Evolutionary conservation across 2,888 invertebrate genomes (phyloP).

Genomic region (Nephrotoma guestfalica): DNA sequence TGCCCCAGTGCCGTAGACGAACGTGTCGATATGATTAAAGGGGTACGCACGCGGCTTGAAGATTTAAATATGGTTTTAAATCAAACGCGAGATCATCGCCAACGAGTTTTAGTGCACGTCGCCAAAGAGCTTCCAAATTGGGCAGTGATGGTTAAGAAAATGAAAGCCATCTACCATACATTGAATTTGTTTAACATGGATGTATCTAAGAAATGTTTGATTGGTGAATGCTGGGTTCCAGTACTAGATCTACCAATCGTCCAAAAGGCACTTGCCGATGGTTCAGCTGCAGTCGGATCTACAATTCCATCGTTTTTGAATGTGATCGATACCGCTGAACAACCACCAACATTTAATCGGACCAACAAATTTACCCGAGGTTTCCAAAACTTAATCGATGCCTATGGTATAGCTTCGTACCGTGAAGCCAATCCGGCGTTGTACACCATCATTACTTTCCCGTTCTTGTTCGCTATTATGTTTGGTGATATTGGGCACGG

Average conservation of each 20-base stretch:
- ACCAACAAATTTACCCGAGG: constrained; percentile 79
- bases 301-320: constrained; percentile 83
- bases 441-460: constrained; percentile 75
- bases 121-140: constrained; percentile 81
- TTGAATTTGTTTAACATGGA: constrained; percentile 79
- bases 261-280: constrained; percentile 62
- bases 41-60: constrained; percentile 77
- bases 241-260: constrained; percentile 56
- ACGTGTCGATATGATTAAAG: constrained; percentile 77
- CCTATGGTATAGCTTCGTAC: constrained; percentile 79
- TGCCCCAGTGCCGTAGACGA: constrained; percentile 79
- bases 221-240: constrained; percentile 77
- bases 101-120: constrained; percentile 71
- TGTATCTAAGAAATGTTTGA: constrained; percentile 73
- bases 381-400: constrained; percentile 78
- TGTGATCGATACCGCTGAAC: constrained; percentile 57
- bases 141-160: constrained; percentile 80
- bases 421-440: constrained; percentile 77
- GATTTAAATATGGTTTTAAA: constrained; percentile 75
- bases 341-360: constrained; percentile 75
- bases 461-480: constrained; percentile 88
- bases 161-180: constrained; percentile 86
- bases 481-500: constrained; percentile 87
- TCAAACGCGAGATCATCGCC: constrained; percentile 87
- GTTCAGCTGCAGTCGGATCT: constrained; percentile 65